Evolutionary conservation across 2,113 vertebrate genomes (phyloP).

Genomic region (Columba janthina): DNA sequence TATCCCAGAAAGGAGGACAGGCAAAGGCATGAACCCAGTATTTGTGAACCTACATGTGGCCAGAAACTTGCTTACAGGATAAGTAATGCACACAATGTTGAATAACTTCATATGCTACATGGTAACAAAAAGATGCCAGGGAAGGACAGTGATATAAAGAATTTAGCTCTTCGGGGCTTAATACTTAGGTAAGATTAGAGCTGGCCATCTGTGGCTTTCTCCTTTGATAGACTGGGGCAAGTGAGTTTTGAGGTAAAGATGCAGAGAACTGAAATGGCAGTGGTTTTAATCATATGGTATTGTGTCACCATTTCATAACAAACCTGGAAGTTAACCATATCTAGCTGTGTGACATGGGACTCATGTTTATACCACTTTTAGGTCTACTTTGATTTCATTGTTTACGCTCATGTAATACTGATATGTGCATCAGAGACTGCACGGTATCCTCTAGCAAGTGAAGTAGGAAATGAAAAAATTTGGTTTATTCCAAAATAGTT

Average conservation of each 20-base stretch:
- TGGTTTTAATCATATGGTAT: background rate
- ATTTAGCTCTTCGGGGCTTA: background rate
- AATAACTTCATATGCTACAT: fast-evolving
- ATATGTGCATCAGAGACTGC: background rate
- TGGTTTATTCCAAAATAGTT: background rate
- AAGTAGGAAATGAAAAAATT: background rate
- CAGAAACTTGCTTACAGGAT: background rate
- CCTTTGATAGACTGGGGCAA: background rate
- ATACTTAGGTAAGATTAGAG: background rate
- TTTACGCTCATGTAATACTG: background rate
- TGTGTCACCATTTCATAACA: background rate
- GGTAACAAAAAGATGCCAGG: background rate
- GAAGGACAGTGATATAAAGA: background rate
- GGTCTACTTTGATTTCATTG: background rate
- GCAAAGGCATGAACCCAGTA: background rate
- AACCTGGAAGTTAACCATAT: background rate
- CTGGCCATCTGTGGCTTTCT: background rate
- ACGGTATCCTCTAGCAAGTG: background rate
- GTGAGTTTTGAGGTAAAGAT: background rate
- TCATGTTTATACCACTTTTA: background rate
- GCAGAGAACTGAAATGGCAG: background rate
- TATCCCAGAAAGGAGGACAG: background rate
- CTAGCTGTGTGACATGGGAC: fast-evolving
- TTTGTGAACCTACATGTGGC: background rate
- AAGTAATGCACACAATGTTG: background rate